Conservation (phyloP, 1,140 invertebrate genomes). For the Drosophila sturtevanti region DNA sequence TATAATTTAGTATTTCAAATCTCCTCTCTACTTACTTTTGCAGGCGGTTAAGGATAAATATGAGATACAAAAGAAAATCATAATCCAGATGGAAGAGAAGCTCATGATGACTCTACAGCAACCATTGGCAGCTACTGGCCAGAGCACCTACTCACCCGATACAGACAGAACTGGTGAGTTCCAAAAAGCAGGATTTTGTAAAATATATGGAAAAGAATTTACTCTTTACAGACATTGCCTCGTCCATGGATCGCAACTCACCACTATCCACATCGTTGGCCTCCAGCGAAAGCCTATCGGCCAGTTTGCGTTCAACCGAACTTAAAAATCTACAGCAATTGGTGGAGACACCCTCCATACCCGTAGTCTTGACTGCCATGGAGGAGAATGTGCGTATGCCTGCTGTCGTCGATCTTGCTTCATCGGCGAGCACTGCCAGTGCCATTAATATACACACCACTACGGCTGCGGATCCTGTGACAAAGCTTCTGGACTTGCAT, state of each 20-base stretch:
- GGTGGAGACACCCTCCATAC: conserved; percentile 64
- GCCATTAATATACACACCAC: conserved; percentile 59
- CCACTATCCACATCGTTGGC: conserved; percentile 84
- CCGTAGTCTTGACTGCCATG: conserved; percentile 46
- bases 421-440: conserved; percentile 70
- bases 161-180: conserved; percentile 78
- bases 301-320: conserved; percentile 82
- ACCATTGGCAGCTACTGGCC: conserved; percentile 82
- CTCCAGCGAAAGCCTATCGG: conserved; percentile 84
- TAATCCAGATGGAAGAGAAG: conserved; percentile 87
- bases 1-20: background rate
- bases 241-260: conserved; percentile 83
- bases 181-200: no score
- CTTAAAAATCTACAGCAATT: conserved; percentile 83
- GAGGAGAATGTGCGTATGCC: conserved; percentile 54
- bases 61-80: conserved; percentile 87
- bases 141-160: conserved; percentile 71
- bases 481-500: conserved; percentile 54
- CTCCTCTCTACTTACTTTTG: background rate
- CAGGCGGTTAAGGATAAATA: conserved; percentile 89
- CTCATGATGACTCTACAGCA: conserved; percentile 85
- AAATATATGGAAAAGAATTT: conserved; percentile 48
- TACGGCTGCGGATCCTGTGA: conserved; percentile 24
- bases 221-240: conserved; percentile 82
- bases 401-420: conserved; percentile 65